Evolutionary conservation across 2,797 vertebrate species (phyloP), one percentile per base, ranked within the genome.

Genomic region (Eulemur mongoz): DNA sequence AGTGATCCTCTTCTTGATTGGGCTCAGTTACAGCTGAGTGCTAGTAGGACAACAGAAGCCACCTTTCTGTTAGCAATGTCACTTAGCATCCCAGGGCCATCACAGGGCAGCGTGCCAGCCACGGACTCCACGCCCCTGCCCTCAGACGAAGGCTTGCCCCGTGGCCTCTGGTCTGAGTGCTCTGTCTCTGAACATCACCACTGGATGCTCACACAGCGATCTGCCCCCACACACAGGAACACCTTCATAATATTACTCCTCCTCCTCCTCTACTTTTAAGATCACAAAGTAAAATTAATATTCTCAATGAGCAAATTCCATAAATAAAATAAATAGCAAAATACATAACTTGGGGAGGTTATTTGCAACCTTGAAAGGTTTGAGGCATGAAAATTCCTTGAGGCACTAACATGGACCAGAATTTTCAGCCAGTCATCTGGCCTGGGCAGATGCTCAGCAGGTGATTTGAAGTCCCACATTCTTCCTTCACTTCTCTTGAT

Each of bases 41-140:
- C n/a, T 12, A 2, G 78, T 18, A 54, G 2, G 32, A 48, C 25
- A 22, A 65, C 82, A 65, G 32, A 87, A 35, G 45, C n/a, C 13
- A 6, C 22, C n/a, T 63, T 63, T 73, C 45, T 40, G 79, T 38
- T 30, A 2, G 32, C 2, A 54, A 48, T 25, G 35, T 11, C 23
- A 35, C 4, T 48, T 7, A 27, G 38, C 15, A 0, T 43, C 27
- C 59, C 7, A 9, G 52, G 27, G 18, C 22, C 14, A 30, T 18
- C 10, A 15, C n/a, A 2, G 1, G 30, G 12, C 1, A 7, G 7
- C 3, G 8, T 23, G 30, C 45, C 27, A 7, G 25, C 20, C 38
- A 17, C 15, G 1, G 22, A n/a, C 23, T 17, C 67, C 54, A 7
- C 1, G 1, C 2, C 0, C 32, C 4, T 25, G 11, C 27, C 32